Base-by-base conservation (phyloP, 2,797 vertebrate genomes). In the Chloroceryle amazona region DNA sequence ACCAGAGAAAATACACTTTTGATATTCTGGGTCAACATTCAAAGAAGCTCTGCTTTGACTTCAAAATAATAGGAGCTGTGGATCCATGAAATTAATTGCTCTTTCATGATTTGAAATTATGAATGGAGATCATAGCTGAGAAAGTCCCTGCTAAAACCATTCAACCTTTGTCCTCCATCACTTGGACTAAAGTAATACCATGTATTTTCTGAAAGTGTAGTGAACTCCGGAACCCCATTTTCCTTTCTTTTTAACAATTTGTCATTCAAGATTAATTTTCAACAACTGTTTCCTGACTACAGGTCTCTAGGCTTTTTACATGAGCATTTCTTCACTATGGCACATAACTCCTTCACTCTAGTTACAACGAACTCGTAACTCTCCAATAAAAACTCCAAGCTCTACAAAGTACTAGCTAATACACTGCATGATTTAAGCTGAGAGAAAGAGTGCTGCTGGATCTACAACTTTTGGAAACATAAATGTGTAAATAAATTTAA, bases 51-150 rank as follows among this genome's bases (percentile, higher is more conserved):
- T 89, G 41, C 20, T 89, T 76, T 89, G 79, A 94, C 79, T 71
- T 90, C 60, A 82, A 89, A 94, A 93, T 91, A 93, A 87, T 21
- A 63, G 72, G 91, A 91, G 79, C 85, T 94, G 87, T 6, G 33
- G 63, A 91, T 13, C 89, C 79, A 76, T 89, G 75, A 92, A 95
- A 92, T 89, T 89, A 82, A 83, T 80, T 89, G 33, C 13, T 29
- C 18, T 72, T 89, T 87, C 57, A 52, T 33, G 15, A 23, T 86
- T 86, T 51, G 25, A 86, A 93, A 87, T 80, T 87, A 54, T 23
- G n/a, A 73, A 54, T 0, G 0, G 14, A 10, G 16, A 70, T 46
- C 62, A 86, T 11, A 92, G 62, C 25, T 75, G 51, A 81, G n/a
- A 89, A 65, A 67, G 23, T 84, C 31, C 12, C 31, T 58, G 18